Evolutionary conservation across 1,140 invertebrate genomes (phyloP), one percentile per base, ranked within the genome.

Genomic region (Lepidostoma basale): DNA sequence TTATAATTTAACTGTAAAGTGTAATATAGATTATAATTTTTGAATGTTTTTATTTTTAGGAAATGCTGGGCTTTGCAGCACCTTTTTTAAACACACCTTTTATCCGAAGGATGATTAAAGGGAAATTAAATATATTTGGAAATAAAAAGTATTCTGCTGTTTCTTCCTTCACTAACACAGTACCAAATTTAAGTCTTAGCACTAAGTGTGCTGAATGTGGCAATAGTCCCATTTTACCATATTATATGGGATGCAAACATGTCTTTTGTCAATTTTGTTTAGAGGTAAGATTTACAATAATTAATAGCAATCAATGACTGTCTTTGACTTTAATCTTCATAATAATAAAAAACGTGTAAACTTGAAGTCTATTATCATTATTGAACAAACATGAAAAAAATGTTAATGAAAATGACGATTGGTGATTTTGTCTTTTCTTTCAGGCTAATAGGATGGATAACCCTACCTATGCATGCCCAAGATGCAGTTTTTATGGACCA

Each of bases 211-310:
- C 77, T 10, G 71, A 78, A 76, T 82, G 80, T 76, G 72, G 69
- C 14, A 69, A 77, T 70, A 71, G 62, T 62, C 79, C 79, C 6
- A 78, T 80, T 68, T 73, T 79, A 58, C 80, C 80, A 14, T 74
- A 79, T 70, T 77, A 77, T 69, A 82, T 82, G 80, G 78, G 77
- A 5, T 82, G 80, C 71, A 49, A 71, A 12, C 80, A 82, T 74
- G 68, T 82, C 22, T 82, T 80, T 70, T 82, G 80, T 73, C 80
- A 81, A 76, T 76, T 74, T 67, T 82, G 80, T 73, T 70, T 82
- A 64, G 77, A 78, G 69, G 79, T 79, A 76, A 68, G 18, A 20
- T 54, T 25, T 28, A 52, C 44, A 52, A n/a, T n/a, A n/a, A n/a
- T n/a, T n/a, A n/a, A n/a, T n/a, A n/a, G n/a, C n/a, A n/a, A n/a